Base-by-base conservation (phyloP, 2,888 invertebrate species). In the Nemapogon koenigi region DNA sequence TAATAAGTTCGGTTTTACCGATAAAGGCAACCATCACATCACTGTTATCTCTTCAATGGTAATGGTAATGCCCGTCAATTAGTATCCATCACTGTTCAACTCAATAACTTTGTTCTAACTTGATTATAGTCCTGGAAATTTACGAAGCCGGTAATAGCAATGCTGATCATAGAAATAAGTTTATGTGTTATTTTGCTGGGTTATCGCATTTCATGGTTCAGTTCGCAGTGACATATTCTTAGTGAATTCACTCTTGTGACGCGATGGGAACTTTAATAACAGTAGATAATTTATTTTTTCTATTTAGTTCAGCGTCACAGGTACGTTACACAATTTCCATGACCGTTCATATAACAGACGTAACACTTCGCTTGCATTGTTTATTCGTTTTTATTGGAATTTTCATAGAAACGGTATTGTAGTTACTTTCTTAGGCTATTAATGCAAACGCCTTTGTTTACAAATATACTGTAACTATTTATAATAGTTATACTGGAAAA, bases 31-130 rank as follows among this genome's bases (percentile, higher is more conserved):
- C n/a, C 39, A 19, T 15, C 35, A 29, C 31, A 16, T 46, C 49
- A 53, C 53, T 52, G 55, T 58, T 58, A 52, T 39, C 53, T 49
- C 59, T 62, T 61, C 54, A 60, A 62, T 61, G 61, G 42, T 53
- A 59, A 61, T 61, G 44, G 37, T 16, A 15, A 37, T 14, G 31
- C 44, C 44, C 42, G 47, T 19, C 33, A 33, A 33, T 33, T 33
- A 33, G 19, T 7, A 22, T 10, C 22, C 6, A 22, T 6, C 22
- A 7, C 10, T 6, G 6, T 10, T 22, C 22, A 22, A 10, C 22
- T 10, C 6, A 22, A 10, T 10, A 7, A 10, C 22, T 22, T 6
- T 22, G 10, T 7, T 10, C 22, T 22, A 22, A 22, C 22, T 22
- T 7, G 10, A 6, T 22, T 22, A 22, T 22, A 22, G 22, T 6